phyloP scores from a whole-genome alignment of 2,113 vertebrate genomes.

The Steatornis caripensis region DNA sequence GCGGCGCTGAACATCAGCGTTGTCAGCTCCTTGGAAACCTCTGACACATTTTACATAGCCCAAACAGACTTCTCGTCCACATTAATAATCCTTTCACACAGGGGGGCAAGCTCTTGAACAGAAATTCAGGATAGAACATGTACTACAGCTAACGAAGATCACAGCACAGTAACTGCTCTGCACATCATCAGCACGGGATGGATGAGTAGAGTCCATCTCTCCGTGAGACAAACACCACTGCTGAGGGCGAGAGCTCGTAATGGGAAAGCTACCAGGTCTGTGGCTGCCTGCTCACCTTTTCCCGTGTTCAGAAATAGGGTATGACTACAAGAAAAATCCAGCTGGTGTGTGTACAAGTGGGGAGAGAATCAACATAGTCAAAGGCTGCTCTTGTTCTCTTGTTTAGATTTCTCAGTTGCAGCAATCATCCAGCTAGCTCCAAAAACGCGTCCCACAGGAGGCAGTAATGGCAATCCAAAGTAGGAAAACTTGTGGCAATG shows the following conservation, averaged over 20 bases:
- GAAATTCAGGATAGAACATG: background rate
- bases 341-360: background rate
- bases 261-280: background rate
- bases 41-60: background rate
- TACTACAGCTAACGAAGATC: background rate
- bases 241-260: background rate
- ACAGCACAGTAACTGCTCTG: background rate
- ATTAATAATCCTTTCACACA: background rate
- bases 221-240: fast-evolving
- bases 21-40: background rate
- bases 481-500: background rate
- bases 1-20: background rate
- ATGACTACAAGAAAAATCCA: background rate
- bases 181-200: background rate
- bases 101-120: background rate
- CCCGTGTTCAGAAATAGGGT: background rate
- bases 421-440: background rate
- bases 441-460: background rate
- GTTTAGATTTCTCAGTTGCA: background rate
- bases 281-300: background rate
- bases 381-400: background rate
- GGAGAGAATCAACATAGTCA: fast-evolving
- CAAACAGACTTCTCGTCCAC: background rate
- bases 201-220: background rate
- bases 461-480: background rate